Percentiles rank a stretch among this genome's conserved stretches.
These are phyloP conservation scores for Tachycineta bicolor DNA, from an alignment of 2,113 vertebrate genomes.

Conservation along the genomic window DNA sequence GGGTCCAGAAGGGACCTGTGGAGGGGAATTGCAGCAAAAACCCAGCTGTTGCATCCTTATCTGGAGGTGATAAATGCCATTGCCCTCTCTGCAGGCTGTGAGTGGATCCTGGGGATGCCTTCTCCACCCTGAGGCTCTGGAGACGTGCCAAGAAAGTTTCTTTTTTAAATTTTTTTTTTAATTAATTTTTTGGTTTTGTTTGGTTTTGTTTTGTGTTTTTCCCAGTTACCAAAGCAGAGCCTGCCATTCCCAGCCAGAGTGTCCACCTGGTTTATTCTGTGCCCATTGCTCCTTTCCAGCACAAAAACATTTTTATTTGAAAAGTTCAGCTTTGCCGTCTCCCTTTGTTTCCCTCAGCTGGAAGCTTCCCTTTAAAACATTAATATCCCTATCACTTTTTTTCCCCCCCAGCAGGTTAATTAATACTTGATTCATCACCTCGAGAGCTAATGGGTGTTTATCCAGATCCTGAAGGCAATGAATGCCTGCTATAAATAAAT, in stretches of 20 bases:
- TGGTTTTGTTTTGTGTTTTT: background rate
- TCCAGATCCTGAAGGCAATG: background rate
- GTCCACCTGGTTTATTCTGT: background rate
- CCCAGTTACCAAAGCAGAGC: background rate
- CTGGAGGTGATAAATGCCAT: background rate
- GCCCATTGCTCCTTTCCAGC: background rate
- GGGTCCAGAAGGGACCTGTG: background rate
- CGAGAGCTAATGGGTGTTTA: conserved; percentile 8
- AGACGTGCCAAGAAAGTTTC: background rate
- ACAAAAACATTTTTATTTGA: background rate
- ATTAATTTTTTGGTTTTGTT: background rate
- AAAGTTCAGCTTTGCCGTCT: background rate
- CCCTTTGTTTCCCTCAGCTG: background rate
- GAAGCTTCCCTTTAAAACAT: conserved; percentile 18
- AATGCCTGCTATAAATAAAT: conserved; percentile 44
- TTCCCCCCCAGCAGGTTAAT: background rate
- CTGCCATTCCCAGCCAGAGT: background rate
- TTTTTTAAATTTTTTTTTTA: background rate
- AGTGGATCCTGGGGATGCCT: background rate
- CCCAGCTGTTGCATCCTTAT: fast-evolving
- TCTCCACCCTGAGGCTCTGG: background rate
- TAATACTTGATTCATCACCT: conserved; percentile 49
- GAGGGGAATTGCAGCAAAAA: background rate
- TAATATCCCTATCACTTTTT: background rate
- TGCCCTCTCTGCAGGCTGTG: background rate